These are phyloP conservation scores for Syngnathus scovelli DNA, from an alignment of 2,113 vertebrate genomes.

Conservation along the genomic window DNA sequence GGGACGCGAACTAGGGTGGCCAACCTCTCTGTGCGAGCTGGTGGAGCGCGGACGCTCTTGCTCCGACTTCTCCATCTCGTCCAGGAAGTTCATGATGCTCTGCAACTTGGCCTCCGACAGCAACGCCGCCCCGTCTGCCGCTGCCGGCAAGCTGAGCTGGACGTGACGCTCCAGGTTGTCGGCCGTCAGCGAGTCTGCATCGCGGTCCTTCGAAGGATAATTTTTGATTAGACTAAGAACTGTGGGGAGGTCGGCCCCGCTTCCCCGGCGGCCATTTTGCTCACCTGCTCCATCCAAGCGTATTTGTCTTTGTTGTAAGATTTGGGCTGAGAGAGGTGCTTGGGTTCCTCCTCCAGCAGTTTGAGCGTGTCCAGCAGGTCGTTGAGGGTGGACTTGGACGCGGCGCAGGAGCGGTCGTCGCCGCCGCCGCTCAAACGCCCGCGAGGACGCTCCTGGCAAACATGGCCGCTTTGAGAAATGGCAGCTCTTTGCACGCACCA, in stretches of 20 bases:
- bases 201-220: constrained; percentile 66
- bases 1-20: neutral
- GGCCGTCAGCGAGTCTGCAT: constrained; percentile 80
- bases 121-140: constrained; percentile 69
- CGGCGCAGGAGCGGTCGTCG: constrained; percentile 65
- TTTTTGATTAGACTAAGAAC: too few relatives aligned
- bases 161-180: constrained; percentile 88
- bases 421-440: constrained; percentile 51
- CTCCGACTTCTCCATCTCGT: constrained; percentile 89
- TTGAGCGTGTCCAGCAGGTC: constrained; percentile 86
- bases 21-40: constrained; percentile 78
- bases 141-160: constrained; percentile 69
- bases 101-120: constrained; percentile 92
- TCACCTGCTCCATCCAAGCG: constrained; percentile 80
- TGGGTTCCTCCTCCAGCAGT: constrained; percentile 83
- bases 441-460: constrained; percentile 64
- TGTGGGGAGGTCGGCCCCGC: too few relatives aligned
- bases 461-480: neutral
- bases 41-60: constrained; percentile 79
- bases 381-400: constrained; percentile 76
- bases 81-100: constrained; percentile 91
- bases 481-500: too few relatives aligned
- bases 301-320: constrained; percentile 75
- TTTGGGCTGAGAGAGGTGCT: constrained; percentile 68
- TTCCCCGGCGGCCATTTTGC: neutral